These are phyloP conservation scores for Sebastes wilsoni DNA, from an alignment of 2,797 vertebrate species.

Conservation along the genomic window DNA sequence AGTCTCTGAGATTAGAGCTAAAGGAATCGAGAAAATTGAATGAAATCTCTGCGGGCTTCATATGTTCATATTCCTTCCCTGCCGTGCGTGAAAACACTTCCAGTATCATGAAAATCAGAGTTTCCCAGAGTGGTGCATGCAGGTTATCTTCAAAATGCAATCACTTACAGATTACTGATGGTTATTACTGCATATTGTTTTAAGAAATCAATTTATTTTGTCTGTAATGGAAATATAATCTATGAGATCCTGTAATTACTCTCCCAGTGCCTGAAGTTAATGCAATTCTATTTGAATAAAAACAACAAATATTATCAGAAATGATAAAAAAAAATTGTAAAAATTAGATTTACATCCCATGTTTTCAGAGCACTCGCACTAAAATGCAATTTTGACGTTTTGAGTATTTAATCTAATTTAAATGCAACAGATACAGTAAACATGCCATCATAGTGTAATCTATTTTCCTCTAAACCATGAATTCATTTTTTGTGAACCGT, in stretches of 20 bases:
- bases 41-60: constrained; percentile 44
- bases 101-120: constrained; percentile 14
- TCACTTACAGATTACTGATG: constrained; percentile 4
- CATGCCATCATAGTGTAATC: background rate
- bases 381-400: background rate
- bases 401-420: background rate
- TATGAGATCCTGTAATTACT: background rate
- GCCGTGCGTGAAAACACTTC: constrained; percentile 10
- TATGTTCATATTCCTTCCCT: background rate
- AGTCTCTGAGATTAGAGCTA: constrained; percentile 37
- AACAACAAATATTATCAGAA: background rate
- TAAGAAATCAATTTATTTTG: background rate
- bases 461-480: background rate
- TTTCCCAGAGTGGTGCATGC: background rate
- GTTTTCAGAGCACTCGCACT: background rate
- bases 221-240: background rate
- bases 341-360: background rate
- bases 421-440: background rate
- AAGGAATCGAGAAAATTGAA: constrained; percentile 48
- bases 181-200: background rate
- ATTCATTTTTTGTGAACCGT: background rate
- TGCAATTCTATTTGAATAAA: background rate
- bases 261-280: background rate
- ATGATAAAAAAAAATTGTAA: background rate
- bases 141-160: constrained; percentile 9